phyloP scores from a whole-genome alignment of 2,797 vertebrate species.

The Melanotaenia trifasciata region DNA sequence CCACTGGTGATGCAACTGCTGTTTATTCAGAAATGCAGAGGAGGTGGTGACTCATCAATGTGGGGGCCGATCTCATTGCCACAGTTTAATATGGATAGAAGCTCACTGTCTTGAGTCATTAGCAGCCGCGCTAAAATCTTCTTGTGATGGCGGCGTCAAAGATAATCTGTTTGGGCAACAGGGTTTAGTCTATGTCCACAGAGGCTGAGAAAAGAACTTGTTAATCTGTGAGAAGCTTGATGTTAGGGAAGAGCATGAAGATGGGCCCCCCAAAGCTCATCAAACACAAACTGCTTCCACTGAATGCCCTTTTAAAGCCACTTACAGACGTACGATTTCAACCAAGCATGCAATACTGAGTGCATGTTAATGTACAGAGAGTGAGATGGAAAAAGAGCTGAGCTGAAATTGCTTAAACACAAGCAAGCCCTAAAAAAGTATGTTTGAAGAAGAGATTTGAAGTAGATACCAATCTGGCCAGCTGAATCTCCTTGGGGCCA shows the following conservation, averaged over 20 bases:
- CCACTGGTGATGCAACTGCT: not conserved
- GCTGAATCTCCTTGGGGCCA: conserved; percentile 24
- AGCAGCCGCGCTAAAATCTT: conserved; percentile 24
- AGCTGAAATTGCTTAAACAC: not conserved
- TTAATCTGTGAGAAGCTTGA: conserved; percentile 21
- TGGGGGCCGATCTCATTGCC: conserved; percentile 22
- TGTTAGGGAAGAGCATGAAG: conserved; percentile 12
- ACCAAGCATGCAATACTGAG: not conserved
- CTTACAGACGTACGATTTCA: not conserved
- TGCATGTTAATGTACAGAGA: conserved; percentile 1
- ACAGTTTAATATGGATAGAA: conserved; percentile 27
- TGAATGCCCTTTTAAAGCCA: conserved; percentile 19
- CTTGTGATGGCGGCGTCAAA: conserved; percentile 16
- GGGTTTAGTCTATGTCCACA: conserved; percentile 18
- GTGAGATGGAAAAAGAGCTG: not conserved
- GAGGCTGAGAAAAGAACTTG: conserved; percentile 23
- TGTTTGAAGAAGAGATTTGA: conserved; percentile 22
- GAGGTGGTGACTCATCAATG: conserved; percentile 47
- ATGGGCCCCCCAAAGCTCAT: conserved; percentile 28
- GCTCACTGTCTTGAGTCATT: conserved; percentile 12
- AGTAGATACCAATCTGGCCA: conserved; percentile 20
- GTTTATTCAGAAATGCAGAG: conserved; percentile 5
- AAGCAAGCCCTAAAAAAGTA: conserved; percentile 1
- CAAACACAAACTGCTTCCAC: conserved; percentile 18
- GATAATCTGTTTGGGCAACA: conserved; percentile 11